Percentiles rank a stretch among this genome's conserved stretches.
Evolutionary conservation across 2,888 invertebrate species (phyloP).

Genomic region (Pseudoips prasinana): DNA sequence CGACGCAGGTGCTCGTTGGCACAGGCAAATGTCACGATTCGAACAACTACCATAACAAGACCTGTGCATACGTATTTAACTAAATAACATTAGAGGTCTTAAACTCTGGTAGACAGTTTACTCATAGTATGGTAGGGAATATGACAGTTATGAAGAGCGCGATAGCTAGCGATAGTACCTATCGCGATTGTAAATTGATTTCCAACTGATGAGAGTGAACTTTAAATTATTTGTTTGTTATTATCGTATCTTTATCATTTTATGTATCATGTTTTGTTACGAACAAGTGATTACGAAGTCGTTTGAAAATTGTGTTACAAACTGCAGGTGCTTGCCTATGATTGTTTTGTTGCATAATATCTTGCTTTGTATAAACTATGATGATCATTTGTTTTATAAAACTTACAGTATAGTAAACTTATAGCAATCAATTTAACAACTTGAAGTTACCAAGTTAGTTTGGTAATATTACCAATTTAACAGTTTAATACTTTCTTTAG

Average conservation of each 20-base stretch:
- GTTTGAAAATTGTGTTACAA: conserved; percentile 3
- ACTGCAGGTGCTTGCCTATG: conserved; percentile 5
- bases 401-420: too few species aligned
- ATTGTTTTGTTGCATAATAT: too few species aligned
- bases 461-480: too few species aligned
- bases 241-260: conserved; percentile 23
- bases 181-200: conserved; percentile 43
- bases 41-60: conserved; percentile 24
- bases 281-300: conserved; percentile 3
- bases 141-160: conserved; percentile 42
- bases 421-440: too few species aligned
- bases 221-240: conserved; percentile 29
- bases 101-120: conserved; percentile 22
- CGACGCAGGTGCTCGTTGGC: conserved; percentile 59
- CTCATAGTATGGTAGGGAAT: conserved; percentile 26
- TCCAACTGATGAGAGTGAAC: conserved; percentile 35
- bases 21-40: conserved; percentile 60
- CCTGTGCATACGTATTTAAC: conserved; percentile 7
- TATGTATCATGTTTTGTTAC: conserved; percentile 20
- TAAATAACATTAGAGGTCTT: conserved; percentile 12
- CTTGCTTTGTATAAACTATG: too few species aligned
- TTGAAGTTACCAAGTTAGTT: too few species aligned
- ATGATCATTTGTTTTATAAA: too few species aligned
- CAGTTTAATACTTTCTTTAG: too few species aligned
- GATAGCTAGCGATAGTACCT: conserved; percentile 30